Evolutionary conservation across 2,113 vertebrate species (phyloP), one percentile per base, ranked within the genome.

Genomic region (Nerophis lumbriciformis): DNA sequence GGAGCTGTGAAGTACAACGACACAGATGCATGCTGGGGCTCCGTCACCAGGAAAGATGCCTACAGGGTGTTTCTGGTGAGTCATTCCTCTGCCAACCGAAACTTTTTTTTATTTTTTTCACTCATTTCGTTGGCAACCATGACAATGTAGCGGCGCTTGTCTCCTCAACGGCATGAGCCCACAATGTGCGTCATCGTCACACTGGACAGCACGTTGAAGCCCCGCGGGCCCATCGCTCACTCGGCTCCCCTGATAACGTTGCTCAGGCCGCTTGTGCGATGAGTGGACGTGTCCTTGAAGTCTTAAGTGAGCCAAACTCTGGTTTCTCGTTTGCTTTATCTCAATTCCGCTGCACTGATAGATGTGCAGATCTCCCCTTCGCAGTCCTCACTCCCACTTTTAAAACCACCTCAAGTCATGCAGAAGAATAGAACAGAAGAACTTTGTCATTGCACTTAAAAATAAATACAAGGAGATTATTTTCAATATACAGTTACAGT

Each of bases 31-130:
- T 99, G 97, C 88, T 99, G 97, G 97, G 96, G 95, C 1, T 82
- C 92, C 0, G 89, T 99, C 65, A 90, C 89, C 0, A 86, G 96
- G 8, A 92, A 91, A 64, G 93, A 97, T 47, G 94, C 94, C 6
- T 99, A 99, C 90, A 89, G 93, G n/a, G 92, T 97, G 48, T 99
- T 97, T 63, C 73, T 99, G 94, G 97, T 97, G 72, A 95, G 94
- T 88, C 10, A 35, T 7, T 28, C 6, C 48, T 38, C 9, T 50
- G 42, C 8, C 10, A 45, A 12, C 42, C 12, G 42, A 45, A 45
- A 45, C 11, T 28, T 28, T 28, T 28, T 28, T 28, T 28, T n/a
- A n/a, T n/a, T n/a, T 28, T 28, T 28, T 28, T 28, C 28, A 28
- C 28, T 28, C 28, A 28, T 4, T 28, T 28, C 4, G 28, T 28